Evolutionary conservation across 2,113 vertebrate species (phyloP).

Genomic region (Dasypus novemcinctus): DNA sequence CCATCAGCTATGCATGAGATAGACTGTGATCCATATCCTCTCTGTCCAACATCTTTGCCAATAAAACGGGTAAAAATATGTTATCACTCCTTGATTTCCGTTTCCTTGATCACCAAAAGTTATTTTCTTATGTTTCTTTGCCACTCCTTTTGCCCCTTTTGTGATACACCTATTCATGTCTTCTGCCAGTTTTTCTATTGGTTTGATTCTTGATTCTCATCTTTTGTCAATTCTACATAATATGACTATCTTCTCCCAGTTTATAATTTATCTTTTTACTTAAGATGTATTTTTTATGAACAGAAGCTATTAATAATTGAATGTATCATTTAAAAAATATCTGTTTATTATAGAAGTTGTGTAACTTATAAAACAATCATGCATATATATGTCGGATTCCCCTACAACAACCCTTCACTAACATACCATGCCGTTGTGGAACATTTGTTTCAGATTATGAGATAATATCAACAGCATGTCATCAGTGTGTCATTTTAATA

Average conservation of each 20-base stretch:
- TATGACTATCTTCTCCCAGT: neutral
- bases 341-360: too few species aligned
- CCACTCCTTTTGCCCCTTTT: neutral
- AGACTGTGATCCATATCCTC: neutral
- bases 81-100: neutral
- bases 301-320: constrained; percentile 11
- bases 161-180: neutral
- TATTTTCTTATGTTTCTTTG: neutral
- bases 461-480: too few species aligned
- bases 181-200: neutral
- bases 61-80: neutral
- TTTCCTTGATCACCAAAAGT: neutral
- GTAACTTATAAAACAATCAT: too few species aligned
- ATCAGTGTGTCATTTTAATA: neutral
- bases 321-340: neutral
- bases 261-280: neutral
- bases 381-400: too few species aligned
- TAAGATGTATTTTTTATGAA: constrained; percentile 26
- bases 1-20: neutral
- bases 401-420: too few species aligned
- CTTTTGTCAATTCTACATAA: neutral
- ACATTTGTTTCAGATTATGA: too few species aligned
- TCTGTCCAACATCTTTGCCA: neutral
- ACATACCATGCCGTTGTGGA: too few species aligned
- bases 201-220: neutral